A percentile compares a stretch with the other conserved stretches of the same genome.
These are phyloP conservation scores for Andrena bicolor DNA, from an alignment of 2,888 invertebrate genomes.

Conservation along the genomic window DNA sequence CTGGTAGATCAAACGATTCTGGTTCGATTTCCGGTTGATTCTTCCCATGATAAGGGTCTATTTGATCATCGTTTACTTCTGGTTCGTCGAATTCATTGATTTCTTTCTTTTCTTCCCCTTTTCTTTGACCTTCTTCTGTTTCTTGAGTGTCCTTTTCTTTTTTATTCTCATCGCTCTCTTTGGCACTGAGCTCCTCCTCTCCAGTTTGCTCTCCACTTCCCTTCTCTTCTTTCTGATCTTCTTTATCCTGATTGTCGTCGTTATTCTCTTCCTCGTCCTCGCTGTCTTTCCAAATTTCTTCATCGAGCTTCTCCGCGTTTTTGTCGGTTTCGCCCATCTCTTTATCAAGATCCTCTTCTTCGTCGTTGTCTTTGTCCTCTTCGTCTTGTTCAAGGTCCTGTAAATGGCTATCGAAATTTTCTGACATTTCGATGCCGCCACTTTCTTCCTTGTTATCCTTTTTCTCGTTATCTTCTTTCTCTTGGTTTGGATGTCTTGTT, in stretches of 20 bases:
- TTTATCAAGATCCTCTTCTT: slow-evolving; percentile 93
- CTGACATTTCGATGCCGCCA: slow-evolving; percentile 97
- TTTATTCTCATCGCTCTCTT: slow-evolving; percentile 86
- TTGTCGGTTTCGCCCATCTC: slow-evolving; percentile 98
- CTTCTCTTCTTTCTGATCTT: slow-evolving; percentile 85
- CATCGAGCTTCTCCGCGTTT: slow-evolving; percentile 92
- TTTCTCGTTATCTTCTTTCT: slow-evolving; percentile 88
- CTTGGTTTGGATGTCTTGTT: slow-evolving; percentile 92
- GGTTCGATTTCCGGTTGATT: slow-evolving; percentile 92
- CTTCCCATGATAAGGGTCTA: slow-evolving; percentile 93
- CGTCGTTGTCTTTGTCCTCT: slow-evolving; percentile 87
- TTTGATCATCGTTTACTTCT: slow-evolving; percentile 92
- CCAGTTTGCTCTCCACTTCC: slow-evolving; percentile 83
- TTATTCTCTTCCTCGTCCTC: slow-evolving; percentile 89
- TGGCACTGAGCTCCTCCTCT: slow-evolving; percentile 85
- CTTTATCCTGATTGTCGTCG: slow-evolving; percentile 86
- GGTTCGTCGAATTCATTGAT: slow-evolving; percentile 94
- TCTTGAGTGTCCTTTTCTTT: slow-evolving; percentile 84
- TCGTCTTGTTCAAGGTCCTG: slow-evolving; percentile 92
- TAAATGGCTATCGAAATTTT: slow-evolving; percentile 96
- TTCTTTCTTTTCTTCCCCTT: slow-evolving; percentile 88
- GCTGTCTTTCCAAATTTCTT: slow-evolving; percentile 94
- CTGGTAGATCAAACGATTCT: slow-evolving; percentile 95
- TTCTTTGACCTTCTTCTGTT: slow-evolving; percentile 52
- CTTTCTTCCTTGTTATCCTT: slow-evolving; percentile 95